These are phyloP conservation scores for Acleris sparsana DNA, from an alignment of 2,888 invertebrate species.

Conservation along the genomic window DNA sequence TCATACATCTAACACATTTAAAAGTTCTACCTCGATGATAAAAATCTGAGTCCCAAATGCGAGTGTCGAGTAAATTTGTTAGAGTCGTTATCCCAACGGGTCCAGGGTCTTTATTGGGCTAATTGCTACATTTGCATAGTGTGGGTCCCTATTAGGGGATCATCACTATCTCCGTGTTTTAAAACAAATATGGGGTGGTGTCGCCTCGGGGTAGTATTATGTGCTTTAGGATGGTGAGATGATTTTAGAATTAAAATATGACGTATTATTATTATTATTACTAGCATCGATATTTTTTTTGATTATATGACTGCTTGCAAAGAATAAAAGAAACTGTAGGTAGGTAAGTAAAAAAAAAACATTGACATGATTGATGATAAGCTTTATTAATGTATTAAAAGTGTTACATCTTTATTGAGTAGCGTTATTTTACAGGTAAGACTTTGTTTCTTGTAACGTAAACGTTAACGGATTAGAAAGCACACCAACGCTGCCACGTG, in stretches of 20 bases:
- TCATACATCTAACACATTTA: conserved; percentile 21
- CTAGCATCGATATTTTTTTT: too few species aligned
- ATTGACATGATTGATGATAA: too few species aligned
- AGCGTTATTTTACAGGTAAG: too few species aligned
- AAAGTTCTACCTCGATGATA: conserved; percentile 36
- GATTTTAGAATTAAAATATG: conserved; percentile 39
- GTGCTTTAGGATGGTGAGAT: conserved; percentile 46
- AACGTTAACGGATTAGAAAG: too few species aligned
- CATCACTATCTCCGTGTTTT: conserved; percentile 66
- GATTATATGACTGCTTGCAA: too few species aligned
- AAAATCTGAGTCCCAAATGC: conserved; percentile 51
- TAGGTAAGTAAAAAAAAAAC: too few species aligned
- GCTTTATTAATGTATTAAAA: too few species aligned
- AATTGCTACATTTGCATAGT: conserved; percentile 75
- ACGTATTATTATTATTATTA: background rate
- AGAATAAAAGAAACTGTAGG: too few species aligned
- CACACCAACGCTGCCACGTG: too few species aligned
- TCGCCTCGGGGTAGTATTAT: conserved; percentile 40
- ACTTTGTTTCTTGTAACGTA: too few species aligned
- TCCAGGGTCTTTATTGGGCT: conserved; percentile 64
- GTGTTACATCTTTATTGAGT: too few species aligned
- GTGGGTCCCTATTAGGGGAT: conserved; percentile 65
- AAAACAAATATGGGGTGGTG: conserved; percentile 67
- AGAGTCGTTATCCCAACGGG: conserved; percentile 57
- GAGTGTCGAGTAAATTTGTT: conserved; percentile 55